These are phyloP conservation scores for Trinectes maculatus DNA, from an alignment of 2,113 vertebrate genomes.

Conservation along the genomic window DNA sequence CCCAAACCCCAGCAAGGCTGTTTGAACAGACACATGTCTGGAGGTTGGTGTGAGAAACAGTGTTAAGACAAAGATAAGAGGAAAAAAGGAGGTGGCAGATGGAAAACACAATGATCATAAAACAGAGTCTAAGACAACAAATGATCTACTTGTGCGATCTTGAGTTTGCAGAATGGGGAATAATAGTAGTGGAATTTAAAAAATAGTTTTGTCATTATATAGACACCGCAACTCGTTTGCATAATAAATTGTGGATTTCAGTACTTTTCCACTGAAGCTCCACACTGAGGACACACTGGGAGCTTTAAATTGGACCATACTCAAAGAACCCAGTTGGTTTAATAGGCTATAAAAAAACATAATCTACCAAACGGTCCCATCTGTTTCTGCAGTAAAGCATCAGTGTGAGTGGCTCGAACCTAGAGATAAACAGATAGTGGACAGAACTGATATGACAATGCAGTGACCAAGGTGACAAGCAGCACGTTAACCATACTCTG, in stretches of 20 bases:
- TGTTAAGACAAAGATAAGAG: neutral
- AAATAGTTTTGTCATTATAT: slow-evolving; percentile 1
- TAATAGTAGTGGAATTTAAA: neutral
- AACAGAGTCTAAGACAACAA: slow-evolving; percentile 15
- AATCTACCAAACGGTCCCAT: slow-evolving; percentile 64
- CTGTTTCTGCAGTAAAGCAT: slow-evolving; percentile 39
- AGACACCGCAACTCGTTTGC: slow-evolving; percentile 32
- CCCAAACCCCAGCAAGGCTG: slow-evolving; percentile 19
- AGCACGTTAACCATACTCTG: slow-evolving; percentile 14
- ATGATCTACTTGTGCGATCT: slow-evolving; percentile 22
- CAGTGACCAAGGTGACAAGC: neutral
- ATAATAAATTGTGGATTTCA: slow-evolving; percentile 34
- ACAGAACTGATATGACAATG: slow-evolving; percentile 11
- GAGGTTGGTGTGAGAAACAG: slow-evolving; percentile 24
- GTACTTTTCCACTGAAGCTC: slow-evolving; percentile 47
- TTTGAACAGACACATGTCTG: slow-evolving; percentile 4
- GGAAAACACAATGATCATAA: neutral
- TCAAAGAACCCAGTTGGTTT: slow-evolving; percentile 56
- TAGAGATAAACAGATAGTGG: slow-evolving; percentile 37
- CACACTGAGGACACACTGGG: slow-evolving; percentile 3
- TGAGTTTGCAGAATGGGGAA: slow-evolving; percentile 1
- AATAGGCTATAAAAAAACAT: slow-evolving; percentile 47
- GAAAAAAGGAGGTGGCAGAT: neutral
- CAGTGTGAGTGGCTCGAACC: slow-evolving; percentile 8
- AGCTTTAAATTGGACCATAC: slow-evolving; percentile 38